Percentiles rank a stretch among this genome's conserved stretches.
Conservation (phyloP, 2,888 invertebrate genomes). For the Patella caerulea region DNA sequence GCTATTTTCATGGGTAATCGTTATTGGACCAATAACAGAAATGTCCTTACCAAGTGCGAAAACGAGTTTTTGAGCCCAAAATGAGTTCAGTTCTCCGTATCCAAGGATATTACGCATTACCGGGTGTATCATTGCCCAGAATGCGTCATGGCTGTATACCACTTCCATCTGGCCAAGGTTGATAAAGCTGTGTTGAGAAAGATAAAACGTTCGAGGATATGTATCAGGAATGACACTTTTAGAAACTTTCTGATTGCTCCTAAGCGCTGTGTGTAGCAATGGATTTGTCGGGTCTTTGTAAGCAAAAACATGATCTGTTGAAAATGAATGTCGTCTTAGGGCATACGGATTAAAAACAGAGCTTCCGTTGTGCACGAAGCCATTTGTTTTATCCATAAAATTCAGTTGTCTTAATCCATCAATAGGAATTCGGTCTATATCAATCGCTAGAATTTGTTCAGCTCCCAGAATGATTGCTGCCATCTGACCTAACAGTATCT, state of each 20-base stretch:
- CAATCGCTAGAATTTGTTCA: neutral
- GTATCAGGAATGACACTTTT: neutral
- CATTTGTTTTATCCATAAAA: neutral
- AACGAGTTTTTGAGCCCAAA: neutral
- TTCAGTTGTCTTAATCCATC: neutral
- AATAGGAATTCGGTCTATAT: neutral
- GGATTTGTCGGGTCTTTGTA: neutral
- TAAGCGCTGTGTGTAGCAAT: neutral
- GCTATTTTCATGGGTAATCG: neutral
- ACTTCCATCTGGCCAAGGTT: neutral
- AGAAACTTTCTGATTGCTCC: neutral
- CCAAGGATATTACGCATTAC: neutral
- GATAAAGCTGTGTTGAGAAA: neutral
- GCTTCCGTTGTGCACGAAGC: neutral
- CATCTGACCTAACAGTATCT: constrained; percentile 2
- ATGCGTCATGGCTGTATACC: neutral
- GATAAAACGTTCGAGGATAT: neutral
- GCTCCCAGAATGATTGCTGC: neutral
- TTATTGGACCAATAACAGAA: neutral
- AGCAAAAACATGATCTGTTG: neutral
- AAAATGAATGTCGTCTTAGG: neutral
- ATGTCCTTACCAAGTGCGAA: neutral
- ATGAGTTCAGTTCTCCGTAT: neutral
- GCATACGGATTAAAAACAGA: neutral
- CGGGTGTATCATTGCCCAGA: constrained; percentile 11